phyloP scores from a whole-genome alignment of 2,113 vertebrate species.

The Chaetodon auriga region DNA sequence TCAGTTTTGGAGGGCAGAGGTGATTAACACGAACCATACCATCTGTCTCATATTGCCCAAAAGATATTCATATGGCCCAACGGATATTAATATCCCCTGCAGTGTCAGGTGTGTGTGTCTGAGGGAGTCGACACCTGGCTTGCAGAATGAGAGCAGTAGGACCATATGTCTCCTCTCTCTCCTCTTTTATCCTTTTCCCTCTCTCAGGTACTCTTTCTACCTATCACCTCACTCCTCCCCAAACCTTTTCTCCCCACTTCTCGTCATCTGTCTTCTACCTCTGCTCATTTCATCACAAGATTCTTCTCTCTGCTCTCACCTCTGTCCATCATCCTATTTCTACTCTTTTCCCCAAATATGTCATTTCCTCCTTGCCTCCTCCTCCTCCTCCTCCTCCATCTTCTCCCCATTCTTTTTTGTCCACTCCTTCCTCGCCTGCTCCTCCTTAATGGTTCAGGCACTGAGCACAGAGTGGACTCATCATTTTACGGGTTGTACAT shows the following conservation, averaged over 20 bases:
- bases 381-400: background rate
- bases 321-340: background rate
- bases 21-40: slow-evolving; percentile 68
- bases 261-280: background rate
- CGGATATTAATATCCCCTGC: slow-evolving; percentile 70
- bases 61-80: slow-evolving; percentile 11
- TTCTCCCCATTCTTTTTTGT: background rate
- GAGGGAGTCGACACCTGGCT: slow-evolving; percentile 74
- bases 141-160: slow-evolving; percentile 65
- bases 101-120: slow-evolving; percentile 59
- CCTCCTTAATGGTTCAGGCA: background rate
- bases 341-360: background rate
- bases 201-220: slow-evolving; percentile 1
- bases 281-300: background rate
- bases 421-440: background rate
- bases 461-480: slow-evolving; percentile 4
- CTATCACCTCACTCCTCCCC: slow-evolving; percentile 1
- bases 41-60: slow-evolving; percentile 64
- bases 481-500: slow-evolving; percentile 26
- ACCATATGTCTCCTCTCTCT: slow-evolving; percentile 76
- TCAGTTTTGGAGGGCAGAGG: slow-evolving; percentile 64
- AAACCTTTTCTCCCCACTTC: background rate
- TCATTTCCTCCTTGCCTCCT: background rate
- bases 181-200: background rate
- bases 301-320: background rate